These are phyloP conservation scores for Cettia cetti DNA, from an alignment of 2,113 vertebrate species.

Conservation along the genomic window DNA sequence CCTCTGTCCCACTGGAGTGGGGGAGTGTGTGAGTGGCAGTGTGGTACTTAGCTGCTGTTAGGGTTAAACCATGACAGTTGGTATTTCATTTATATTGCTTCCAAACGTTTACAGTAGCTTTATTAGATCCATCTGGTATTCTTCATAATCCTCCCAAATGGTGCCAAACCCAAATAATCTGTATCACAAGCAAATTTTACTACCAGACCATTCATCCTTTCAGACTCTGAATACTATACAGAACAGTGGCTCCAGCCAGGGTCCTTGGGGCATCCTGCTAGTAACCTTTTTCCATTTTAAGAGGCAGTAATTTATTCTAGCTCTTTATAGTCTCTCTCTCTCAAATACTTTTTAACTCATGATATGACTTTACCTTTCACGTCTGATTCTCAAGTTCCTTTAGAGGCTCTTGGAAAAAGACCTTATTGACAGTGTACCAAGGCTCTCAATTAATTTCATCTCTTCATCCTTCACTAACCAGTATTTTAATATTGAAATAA, in stretches of 20 bases:
- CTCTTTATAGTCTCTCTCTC: neutral
- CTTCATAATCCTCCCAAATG: neutral
- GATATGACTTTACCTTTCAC: neutral
- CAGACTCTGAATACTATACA: neutral
- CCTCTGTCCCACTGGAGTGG: neutral
- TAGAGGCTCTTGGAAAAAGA: neutral
- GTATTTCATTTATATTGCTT: conserved; percentile 12
- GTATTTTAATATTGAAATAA: neutral
- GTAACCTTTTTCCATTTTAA: conserved; percentile 43
- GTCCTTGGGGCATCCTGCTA: neutral
- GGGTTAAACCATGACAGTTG: neutral
- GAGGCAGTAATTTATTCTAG: conserved; percentile 27
- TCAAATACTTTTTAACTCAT: conserved; percentile 41
- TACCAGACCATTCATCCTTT: neutral
- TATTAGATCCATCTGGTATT: conserved; percentile 47
- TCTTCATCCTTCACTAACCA: neutral
- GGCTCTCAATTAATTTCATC: neutral
- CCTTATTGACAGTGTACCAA: neutral
- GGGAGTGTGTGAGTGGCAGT: neutral
- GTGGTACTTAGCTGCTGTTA: neutral
- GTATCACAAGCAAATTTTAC: neutral
- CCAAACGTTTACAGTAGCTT: conserved; percentile 13
- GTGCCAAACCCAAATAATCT: conserved; percentile 27
- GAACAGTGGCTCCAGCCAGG: neutral
- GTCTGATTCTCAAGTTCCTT: neutral